Percentiles rank a stretch among this genome's conserved stretches.
Evolutionary conservation across 2,888 invertebrate genomes (phyloP).

Genomic region (Tetheella fluctuosa): DNA sequence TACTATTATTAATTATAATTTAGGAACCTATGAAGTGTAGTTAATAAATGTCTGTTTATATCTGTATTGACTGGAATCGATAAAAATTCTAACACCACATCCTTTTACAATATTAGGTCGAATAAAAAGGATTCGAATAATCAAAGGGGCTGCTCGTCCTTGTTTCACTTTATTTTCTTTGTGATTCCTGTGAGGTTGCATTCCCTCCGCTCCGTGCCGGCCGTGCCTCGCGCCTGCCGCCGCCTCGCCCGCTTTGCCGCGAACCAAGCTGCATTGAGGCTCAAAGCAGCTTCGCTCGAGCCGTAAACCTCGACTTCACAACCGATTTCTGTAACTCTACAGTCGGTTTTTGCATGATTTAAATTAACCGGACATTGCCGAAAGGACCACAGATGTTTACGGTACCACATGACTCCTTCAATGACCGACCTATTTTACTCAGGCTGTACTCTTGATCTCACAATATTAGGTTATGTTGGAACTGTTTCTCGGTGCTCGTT

Average conservation of each 20-base stretch:
- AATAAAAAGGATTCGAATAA: slow-evolving; percentile 56
- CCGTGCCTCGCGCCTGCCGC: slow-evolving; percentile 25
- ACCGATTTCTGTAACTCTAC: not conserved
- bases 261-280: not conserved
- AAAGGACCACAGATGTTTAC: not conserved
- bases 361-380: not conserved
- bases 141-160: slow-evolving; percentile 70
- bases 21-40: too few relatives aligned
- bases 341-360: not conserved
- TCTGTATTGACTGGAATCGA: not conserved
- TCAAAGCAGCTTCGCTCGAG: not conserved
- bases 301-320: not conserved
- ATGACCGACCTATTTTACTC: not conserved
- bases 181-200: slow-evolving; percentile 74
- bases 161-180: slow-evolving; percentile 72
- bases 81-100: not conserved
- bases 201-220: slow-evolving; percentile 53
- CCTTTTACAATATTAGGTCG: not conserved
- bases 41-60: too few relatives aligned
- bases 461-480: not conserved
- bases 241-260: not conserved
- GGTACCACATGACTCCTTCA: not conserved
- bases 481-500: slow-evolving; percentile 25
- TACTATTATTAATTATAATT: not conserved
- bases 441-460: not conserved